Percentiles rank a stretch among this genome's conserved stretches.
phyloP scores from a whole-genome alignment of 2,797 vertebrate species.

The Xenops minutus region DNA sequence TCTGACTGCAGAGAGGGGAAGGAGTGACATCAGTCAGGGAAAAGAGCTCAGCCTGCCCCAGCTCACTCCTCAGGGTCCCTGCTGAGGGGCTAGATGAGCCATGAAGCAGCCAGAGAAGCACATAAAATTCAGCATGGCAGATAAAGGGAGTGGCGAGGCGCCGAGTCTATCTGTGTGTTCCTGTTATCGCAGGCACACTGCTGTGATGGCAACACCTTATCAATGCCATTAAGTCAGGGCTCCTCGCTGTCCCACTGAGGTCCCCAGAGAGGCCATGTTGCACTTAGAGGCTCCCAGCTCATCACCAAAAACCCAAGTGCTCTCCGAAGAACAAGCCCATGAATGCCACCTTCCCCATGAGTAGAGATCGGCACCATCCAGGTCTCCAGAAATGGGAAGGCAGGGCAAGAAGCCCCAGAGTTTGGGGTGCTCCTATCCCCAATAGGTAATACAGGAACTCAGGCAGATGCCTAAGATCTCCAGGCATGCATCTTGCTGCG shows the following conservation, averaged over 20 bases:
- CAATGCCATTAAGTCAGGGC: background rate
- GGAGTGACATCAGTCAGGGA: background rate
- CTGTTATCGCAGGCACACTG: rapidly evolving
- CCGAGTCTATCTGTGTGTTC: background rate
- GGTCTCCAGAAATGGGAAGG: background rate
- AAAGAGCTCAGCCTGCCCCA: background rate
- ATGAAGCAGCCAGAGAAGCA: background rate
- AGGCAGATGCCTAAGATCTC: background rate
- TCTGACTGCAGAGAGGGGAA: background rate
- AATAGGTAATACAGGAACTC: background rate
- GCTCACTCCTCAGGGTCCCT: background rate
- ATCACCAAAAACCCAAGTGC: background rate
- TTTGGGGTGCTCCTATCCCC: background rate
- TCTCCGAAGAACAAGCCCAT: background rate
- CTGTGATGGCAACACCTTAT: background rate
- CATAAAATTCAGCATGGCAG: background rate
- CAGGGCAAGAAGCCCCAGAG: background rate
- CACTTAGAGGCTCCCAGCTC: background rate
- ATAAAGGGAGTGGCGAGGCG: rapidly evolving
- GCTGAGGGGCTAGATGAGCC: background rate
- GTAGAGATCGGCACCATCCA: rapidly evolving
- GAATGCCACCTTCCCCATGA: background rate
- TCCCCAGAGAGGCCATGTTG: background rate
- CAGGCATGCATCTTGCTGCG: background rate
- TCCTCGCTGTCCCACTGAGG: background rate